Base-by-base conservation (phyloP, 2,113 vertebrate genomes). In the Phycodurus eques region DNA sequence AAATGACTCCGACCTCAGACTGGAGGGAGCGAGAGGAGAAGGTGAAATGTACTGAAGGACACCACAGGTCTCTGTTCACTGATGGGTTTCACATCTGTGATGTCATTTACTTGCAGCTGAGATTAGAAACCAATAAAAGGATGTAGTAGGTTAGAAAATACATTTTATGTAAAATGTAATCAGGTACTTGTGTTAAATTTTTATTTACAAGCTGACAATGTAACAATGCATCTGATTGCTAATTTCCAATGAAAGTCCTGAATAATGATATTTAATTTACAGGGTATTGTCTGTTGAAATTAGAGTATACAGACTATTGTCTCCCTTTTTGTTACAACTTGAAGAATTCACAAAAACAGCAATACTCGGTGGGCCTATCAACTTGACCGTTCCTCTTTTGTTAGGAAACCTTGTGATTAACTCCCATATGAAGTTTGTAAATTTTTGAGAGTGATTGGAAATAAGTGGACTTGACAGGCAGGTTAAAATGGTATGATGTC, bases 1-100 rank as follows among this genome's bases (percentile, higher is more conserved):
- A 62, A 94, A 94, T 0, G 94, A 96, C 73, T 83, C 92, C 0
- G 95, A 97, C 35, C 87, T 97, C 35, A 91, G 91, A 68, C 89
- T 96, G 60, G 93, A 94, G 33, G 91, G 88, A 71, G 79, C 72
- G 42, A 74, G 79, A 74, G 89, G 79, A 22, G 93, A 93, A 53
- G 91, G 91, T 13, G 93, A 93, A 22, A 85, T 90, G 74, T 89
- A 73, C 72, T 75, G 5, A 77, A n/a, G 2, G 12, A 54, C 11
- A 22, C 8, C 53, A 2, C 46, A 67, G 35, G 31, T 67, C 17
- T 19, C 3, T 22, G 20, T 31, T 51, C 33, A 4, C 61, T n/a
- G 19, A 53, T 7, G 49, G 44, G 46, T 72, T 75, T 0, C 0
- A 67, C 22, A 27, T 20, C 4, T 66, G 22, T 77, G 42, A 59